These are phyloP conservation scores for Carcina quercana DNA, from an alignment of 2,888 invertebrate species.

Conservation along the genomic window DNA sequence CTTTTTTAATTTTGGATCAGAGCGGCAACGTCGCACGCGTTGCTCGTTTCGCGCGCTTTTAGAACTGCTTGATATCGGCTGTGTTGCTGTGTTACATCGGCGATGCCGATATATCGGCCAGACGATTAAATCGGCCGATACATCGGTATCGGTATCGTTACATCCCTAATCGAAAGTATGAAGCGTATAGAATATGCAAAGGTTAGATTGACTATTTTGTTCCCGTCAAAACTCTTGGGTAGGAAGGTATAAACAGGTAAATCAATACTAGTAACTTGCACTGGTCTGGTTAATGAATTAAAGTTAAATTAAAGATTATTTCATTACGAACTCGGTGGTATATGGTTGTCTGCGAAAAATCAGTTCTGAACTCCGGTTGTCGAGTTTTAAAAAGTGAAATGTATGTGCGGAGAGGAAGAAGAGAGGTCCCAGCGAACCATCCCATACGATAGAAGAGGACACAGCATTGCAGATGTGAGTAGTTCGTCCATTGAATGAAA, in stretches of 20 bases:
- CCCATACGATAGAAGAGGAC: slow-evolving; percentile 10
- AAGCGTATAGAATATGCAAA: slow-evolving; percentile 16
- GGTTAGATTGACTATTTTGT: slow-evolving; percentile 14
- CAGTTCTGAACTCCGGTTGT: no score
- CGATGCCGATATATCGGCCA: no score
- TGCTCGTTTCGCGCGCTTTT: no score
- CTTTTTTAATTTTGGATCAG: no score
- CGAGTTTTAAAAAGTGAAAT: slow-evolving; percentile 14
- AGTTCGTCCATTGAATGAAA: slow-evolving; percentile 9
- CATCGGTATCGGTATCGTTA: no score
- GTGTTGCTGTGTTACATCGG: no score
- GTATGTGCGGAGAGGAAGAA: slow-evolving; percentile 12
- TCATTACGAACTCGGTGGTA: slow-evolving; percentile 12
- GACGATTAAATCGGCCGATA: no score
- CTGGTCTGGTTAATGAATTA: slow-evolving; percentile 12
- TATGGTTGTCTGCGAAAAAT: no score
- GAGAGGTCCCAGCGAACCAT: slow-evolving; percentile 12
- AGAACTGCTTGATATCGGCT: no score
- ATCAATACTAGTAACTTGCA: slow-evolving; percentile 9
- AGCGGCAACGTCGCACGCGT: no score
- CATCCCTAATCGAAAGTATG: slow-evolving; percentile 19
- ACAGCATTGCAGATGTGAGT: slow-evolving; percentile 9
- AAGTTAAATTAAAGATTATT: slow-evolving; percentile 13
- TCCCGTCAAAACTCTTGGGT: slow-evolving; percentile 12
- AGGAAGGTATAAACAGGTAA: slow-evolving; percentile 12